phyloP scores from a whole-genome alignment of 1,140 invertebrate species.

The Zaprionus africanus region DNA sequence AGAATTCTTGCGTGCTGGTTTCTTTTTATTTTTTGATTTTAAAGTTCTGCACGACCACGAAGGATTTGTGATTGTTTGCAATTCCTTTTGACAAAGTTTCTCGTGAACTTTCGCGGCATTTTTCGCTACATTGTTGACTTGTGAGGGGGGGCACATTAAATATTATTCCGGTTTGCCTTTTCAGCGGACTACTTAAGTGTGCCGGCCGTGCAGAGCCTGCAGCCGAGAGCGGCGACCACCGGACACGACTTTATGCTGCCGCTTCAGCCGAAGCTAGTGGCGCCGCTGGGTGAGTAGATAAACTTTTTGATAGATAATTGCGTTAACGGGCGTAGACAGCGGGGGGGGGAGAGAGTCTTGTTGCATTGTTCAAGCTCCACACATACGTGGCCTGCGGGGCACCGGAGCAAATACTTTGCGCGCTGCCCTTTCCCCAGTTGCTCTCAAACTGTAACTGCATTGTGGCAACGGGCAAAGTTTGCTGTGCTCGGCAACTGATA shows the following conservation, averaged over 20 bases:
- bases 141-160: slow-evolving; percentile 19
- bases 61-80: slow-evolving; percentile 48
- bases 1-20: slow-evolving; percentile 46
- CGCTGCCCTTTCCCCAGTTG: slow-evolving; percentile 35
- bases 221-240: slow-evolving; percentile 88
- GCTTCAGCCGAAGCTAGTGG: slow-evolving; percentile 87
- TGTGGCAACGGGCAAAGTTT: slow-evolving; percentile 40
- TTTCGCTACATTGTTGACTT: slow-evolving; percentile 59
- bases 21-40: slow-evolving; percentile 46
- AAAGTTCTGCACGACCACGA: slow-evolving; percentile 49
- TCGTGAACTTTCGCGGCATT: slow-evolving; percentile 24
- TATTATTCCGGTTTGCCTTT: slow-evolving; percentile 44
- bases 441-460: slow-evolving; percentile 28
- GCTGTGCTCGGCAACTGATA: slow-evolving; percentile 25
- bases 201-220: slow-evolving; percentile 84
- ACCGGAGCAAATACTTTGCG: slow-evolving; percentile 40
- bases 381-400: slow-evolving; percentile 26
- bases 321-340: neutral
- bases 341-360: slow-evolving; percentile 11
- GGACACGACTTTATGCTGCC: slow-evolving; percentile 88
- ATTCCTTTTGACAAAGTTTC: slow-evolving; percentile 57
- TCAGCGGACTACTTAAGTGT: slow-evolving; percentile 83
- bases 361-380: slow-evolving; percentile 54
- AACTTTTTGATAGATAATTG: slow-evolving; percentile 59
- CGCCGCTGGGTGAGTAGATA: slow-evolving; percentile 81